phyloP scores from a whole-genome alignment of 2,113 vertebrate species.

The Pampusana beccarii region DNA sequence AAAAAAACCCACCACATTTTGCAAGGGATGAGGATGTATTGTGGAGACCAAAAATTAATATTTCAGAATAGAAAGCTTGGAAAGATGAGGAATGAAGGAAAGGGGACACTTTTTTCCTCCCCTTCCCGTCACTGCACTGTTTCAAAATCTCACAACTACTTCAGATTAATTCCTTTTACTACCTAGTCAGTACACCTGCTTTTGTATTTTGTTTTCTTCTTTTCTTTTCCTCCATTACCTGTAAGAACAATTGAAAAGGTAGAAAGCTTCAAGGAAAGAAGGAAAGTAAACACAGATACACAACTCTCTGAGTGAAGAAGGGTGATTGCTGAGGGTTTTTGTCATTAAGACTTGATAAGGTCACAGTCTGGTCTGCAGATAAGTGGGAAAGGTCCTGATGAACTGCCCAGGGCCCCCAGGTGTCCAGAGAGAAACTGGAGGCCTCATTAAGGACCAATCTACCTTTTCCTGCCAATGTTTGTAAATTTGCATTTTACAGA shows the following conservation, averaged over 20 bases:
- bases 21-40: background rate
- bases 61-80: background rate
- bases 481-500: background rate
- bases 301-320: background rate
- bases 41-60: background rate
- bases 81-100: background rate
- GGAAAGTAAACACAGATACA: background rate
- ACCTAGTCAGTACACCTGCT: background rate
- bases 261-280: background rate
- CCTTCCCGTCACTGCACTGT: background rate
- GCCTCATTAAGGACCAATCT: background rate
- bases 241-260: background rate
- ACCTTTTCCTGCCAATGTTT: background rate
- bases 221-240: background rate
- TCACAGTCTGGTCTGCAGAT: background rate
- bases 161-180: background rate
- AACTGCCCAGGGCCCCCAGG: background rate
- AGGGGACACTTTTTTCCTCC: background rate
- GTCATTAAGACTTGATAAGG: background rate
- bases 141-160: background rate
- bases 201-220: background rate
- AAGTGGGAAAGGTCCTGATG: background rate
- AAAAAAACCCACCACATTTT: background rate
- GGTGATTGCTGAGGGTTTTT: background rate
- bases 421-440: background rate